A percentile compares a stretch with the other conserved stretches of the same genome.
Evolutionary conservation across 2,797 vertebrate species (phyloP).

Genomic region (Betta splendens): DNA sequence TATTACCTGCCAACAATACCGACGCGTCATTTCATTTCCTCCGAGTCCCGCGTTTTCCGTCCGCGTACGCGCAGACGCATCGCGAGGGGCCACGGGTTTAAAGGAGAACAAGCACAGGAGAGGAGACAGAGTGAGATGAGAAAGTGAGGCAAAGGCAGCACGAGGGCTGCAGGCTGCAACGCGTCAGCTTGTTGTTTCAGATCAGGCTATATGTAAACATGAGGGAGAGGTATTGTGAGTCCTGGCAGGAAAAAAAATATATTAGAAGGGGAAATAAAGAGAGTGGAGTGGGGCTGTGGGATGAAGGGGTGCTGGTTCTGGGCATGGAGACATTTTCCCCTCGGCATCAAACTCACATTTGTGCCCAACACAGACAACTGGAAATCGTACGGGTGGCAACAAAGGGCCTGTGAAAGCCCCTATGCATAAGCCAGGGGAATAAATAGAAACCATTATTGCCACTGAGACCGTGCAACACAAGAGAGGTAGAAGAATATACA

Average conservation of each 20-base stretch:
- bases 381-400: conserved; percentile 56
- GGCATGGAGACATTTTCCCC: conserved; percentile 56
- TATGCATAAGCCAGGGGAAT: conserved; percentile 53
- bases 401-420: conserved; percentile 57
- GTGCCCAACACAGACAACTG: conserved; percentile 30
- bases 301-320: conserved; percentile 53
- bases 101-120: conserved; percentile 15
- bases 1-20: conserved; percentile 42
- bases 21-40: conserved; percentile 37
- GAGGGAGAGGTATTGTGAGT: conserved; percentile 50
- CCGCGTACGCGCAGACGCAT: conserved; percentile 21
- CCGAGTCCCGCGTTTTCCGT: conserved; percentile 15
- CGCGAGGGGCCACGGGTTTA: conserved; percentile 30
- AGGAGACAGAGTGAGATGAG: conserved; percentile 14
- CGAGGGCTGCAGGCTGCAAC: conserved; percentile 45
- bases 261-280: conserved; percentile 36
- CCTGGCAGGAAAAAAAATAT: conserved; percentile 42
- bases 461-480: conserved; percentile 36
- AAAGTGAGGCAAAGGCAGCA: conserved; percentile 13
- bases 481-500: conserved; percentile 30
- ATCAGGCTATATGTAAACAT: conserved; percentile 70
- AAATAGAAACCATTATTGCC: conserved; percentile 66
- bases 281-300: conserved; percentile 24
- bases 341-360: conserved; percentile 51
- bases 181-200: conserved; percentile 54